Base-by-base conservation (phyloP, 2,888 invertebrate species). In the Ernsta delagoae region DNA sequence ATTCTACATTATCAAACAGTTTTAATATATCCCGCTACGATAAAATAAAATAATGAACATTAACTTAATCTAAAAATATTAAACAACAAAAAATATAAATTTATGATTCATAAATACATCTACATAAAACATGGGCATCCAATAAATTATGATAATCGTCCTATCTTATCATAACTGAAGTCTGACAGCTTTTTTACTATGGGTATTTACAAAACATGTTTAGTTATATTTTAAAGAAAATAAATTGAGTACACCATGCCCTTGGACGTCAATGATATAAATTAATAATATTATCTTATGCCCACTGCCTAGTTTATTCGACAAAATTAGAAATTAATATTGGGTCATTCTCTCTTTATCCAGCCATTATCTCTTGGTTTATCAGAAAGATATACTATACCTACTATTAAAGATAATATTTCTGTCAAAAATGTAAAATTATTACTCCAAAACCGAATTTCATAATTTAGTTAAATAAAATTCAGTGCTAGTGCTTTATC, bases 181-280 rank as follows among this genome's bases (percentile, higher is more conserved):
- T 0, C 4, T 41, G 4, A 7, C 39, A 59, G 41, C 16, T 36
- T 59, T 8, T 16, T 2, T 48, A 12, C 6, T 48, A 48, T 48
- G n/a, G 5, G 5, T 48, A 48, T 48, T 48, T 48, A 48, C 48
- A 48, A 4, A 12, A 12, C 12, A 12, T 48, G 3, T 36, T 36
- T 36, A 36, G 36, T 36, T 36, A 36, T 36, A 36, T n/a, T n/a
- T n/a, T n/a, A n/a, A n/a, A n/a, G n/a, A 57, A 34, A 8, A 57
- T 36, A 57, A 36, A 36, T 61, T 61, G 59, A 61, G 61, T 61
- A 61, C 61, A 61, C 12, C 4, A 48, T 61, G 61, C 48, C 61
- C 48, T 34, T 45, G 48, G 61, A 61, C 48, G 48, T n/a, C 61
- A 62, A 61, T 48, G n/a, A 3, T 48, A 61, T 48, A n/a, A n/a